Base-by-base conservation (phyloP, 2,113 vertebrate species). In the Cardinalis cardinalis region DNA sequence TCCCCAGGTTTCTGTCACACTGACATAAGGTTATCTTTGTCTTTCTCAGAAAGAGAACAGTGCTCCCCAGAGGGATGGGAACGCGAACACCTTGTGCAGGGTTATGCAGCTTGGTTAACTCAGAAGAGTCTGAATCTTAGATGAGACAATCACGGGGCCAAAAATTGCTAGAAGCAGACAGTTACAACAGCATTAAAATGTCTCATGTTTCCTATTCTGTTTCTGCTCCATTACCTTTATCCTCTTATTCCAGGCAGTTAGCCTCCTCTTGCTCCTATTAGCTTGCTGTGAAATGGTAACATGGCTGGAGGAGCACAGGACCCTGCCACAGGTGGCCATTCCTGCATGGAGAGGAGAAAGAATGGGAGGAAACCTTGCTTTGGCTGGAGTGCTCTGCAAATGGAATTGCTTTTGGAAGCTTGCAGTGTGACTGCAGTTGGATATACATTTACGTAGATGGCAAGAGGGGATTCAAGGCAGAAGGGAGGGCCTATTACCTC, bases 161-260 rank as follows among this genome's bases (percentile, higher is more conserved):
- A 79, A 93, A 82, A 58, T 24, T 41, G 21, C 69, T 84, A 19
- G 55, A 28, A 78, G 23, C 38, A 88, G 60, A 53, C 64, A 70
- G 71, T 79, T 90, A 73, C 14, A 77, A 24, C 32, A 29, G 21
- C 55, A 34, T 51, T 70, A 73, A 87, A 73, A 84, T 24, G 31
- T 61, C 43, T 93, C 43, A 9, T 69, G 70, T 89, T 87, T 76
- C 52, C 60, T 60, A 38, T 82, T 75, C 52, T 80, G 9, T 77
- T 90, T 88, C 92, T 89, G 31, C 59, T 59, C 46, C 63, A 34
- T 88, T 90, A 66, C 69, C 76, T 86, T 81, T 87, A 84, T 86
- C 63, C 46, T 84, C 55, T 87, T 65, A 89, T 90, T 92, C 63
- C 66, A 59, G 80, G 36, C 78, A 76, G 55, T 94, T 87, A 51